Evolutionary conservation across 2,113 vertebrate genomes (phyloP).

Genomic region (Canis aureus): DNA sequence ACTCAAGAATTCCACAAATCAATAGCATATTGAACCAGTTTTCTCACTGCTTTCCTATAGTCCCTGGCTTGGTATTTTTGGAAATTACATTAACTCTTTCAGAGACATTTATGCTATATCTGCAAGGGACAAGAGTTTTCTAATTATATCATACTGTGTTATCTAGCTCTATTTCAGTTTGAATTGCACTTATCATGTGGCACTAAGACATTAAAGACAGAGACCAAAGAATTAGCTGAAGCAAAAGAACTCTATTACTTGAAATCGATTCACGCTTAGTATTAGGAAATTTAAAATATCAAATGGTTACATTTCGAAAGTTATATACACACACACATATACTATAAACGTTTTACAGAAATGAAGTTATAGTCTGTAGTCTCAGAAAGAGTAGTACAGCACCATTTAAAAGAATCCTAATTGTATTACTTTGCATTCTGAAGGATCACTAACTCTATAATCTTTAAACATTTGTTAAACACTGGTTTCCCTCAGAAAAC

Average conservation of each 20-base stretch:
- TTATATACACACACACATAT: background rate
- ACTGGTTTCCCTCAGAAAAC: constrained; percentile 74
- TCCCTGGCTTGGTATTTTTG: constrained; percentile 63
- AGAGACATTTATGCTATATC: constrained; percentile 13
- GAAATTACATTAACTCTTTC: constrained; percentile 63
- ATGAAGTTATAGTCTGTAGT: constrained; percentile 61
- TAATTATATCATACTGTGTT: background rate
- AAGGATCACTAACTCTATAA: constrained; percentile 87
- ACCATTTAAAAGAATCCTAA: constrained; percentile 86
- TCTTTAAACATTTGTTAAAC: constrained; percentile 88
- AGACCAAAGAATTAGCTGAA: constrained; percentile 41
- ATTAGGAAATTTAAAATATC: constrained; percentile 50
- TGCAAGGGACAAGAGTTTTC: background rate
- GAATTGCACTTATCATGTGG: background rate
- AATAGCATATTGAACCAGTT: constrained; percentile 65
- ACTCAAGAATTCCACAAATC: constrained; percentile 66
- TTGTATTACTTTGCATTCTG: constrained; percentile 90
- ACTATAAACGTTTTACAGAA: constrained; percentile 71
- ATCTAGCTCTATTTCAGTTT: constrained; percentile 10
- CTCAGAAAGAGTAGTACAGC: constrained; percentile 76
- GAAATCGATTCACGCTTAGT: constrained; percentile 30
- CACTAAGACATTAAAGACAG: constrained; percentile 19
- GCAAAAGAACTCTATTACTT: background rate
- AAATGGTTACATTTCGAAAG: constrained; percentile 38
- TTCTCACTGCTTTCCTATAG: constrained; percentile 47